Evolutionary conservation across 2,797 vertebrate species (phyloP), one percentile per base, ranked within the genome.

Genomic region (Tangara arthus): DNA sequence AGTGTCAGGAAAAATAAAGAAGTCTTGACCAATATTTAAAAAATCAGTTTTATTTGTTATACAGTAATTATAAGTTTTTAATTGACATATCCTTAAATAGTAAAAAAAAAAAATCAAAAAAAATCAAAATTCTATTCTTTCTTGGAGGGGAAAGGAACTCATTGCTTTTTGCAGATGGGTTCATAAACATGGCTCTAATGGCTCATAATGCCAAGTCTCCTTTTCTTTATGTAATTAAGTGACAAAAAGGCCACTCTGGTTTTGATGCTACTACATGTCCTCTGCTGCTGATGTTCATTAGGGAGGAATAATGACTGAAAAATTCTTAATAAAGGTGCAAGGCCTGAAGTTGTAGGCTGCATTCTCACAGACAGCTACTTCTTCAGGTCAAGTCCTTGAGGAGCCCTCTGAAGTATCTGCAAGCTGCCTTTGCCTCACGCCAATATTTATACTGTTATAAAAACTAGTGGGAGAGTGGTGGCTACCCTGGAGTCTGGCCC

Each of bases 201-300:
- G 28, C 16, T 66, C 35, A 46, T 28, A 53, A 78, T 47, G n/a
- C 47, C 7, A 35, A 44, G 3, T 52, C 7, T 50, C 17, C 44
- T 77, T 66, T 57, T 26, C 39, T 49, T 80, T 56, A 4, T 34
- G 2, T 50, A 81, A 4, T 5, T 23, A 63, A 61, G 23, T 26
- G 39, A 68, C 17, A 64, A 55, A 52, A 71, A 49, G 65, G 24
- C 8, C 6, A 26, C 2, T 63, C 30, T 66, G 26, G 0, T 72
- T 90, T 76, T 73, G 52, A 66, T 73, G 27, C 19, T 60, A 19
- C 7, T 26, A 22, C 0, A 0, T 23, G 4, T 75, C 5, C 4
- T 87, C 6, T 64, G 32, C 35, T 71, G 22, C 42, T 57, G 14
- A 35, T 0, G 0, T 30, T 68, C 1, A 1, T 44, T 61, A 50